These are phyloP conservation scores for Melanaphis sacchari DNA, from an alignment of 1,140 invertebrate genomes.

Conservation along the genomic window DNA sequence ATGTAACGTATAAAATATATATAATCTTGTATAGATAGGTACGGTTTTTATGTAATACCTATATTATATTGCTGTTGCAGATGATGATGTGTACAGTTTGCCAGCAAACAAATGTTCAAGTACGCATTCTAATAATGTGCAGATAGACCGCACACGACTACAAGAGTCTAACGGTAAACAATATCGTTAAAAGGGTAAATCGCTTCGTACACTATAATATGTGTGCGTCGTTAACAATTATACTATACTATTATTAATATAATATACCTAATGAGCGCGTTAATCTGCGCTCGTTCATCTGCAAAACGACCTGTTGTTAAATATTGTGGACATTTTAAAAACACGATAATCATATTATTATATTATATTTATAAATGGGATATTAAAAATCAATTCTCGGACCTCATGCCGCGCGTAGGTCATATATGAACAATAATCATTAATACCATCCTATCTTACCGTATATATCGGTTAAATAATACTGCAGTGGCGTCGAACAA, in stretches of 20 bases:
- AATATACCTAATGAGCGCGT: background rate
- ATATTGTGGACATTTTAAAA: background rate
- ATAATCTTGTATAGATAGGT: too few species aligned
- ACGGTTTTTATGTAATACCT: background rate
- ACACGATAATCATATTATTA: background rate
- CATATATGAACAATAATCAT: background rate
- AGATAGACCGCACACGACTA: background rate
- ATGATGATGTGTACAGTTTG: background rate
- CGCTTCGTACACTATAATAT: background rate
- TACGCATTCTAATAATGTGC: background rate
- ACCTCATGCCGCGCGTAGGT: constrained; percentile 1
- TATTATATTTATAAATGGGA: background rate
- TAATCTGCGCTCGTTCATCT: constrained; percentile 24
- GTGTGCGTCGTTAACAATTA: background rate
- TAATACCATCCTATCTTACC: background rate
- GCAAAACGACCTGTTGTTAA: constrained; percentile 33
- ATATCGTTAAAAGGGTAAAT: constrained; percentile 11
- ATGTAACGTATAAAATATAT: too few species aligned
- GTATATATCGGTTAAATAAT: background rate
- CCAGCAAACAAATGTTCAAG: background rate
- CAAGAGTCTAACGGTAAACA: background rate
- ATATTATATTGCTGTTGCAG: background rate
- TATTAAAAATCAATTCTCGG: background rate
- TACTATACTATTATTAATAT: background rate
- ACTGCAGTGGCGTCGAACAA: background rate